These are phyloP conservation scores for Cynocephalus volans DNA, from an alignment of 2,113 vertebrate species.

Conservation along the genomic window DNA sequence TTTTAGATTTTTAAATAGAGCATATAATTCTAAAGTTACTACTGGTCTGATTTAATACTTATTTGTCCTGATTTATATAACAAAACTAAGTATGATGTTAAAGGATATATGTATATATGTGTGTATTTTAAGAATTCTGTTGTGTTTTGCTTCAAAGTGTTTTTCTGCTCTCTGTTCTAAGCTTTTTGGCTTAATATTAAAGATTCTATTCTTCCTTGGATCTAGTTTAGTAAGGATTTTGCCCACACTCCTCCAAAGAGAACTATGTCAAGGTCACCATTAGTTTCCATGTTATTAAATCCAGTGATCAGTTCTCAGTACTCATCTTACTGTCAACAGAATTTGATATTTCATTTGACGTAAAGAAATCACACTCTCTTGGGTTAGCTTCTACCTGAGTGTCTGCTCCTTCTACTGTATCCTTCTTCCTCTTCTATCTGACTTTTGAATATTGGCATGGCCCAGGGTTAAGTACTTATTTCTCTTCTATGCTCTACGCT, in stretches of 20 bases:
- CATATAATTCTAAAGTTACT: neutral
- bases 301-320: neutral
- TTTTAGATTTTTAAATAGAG: neutral
- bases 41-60: neutral
- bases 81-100: neutral
- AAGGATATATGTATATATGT: neutral
- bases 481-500: neutral
- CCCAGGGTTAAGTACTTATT: neutral
- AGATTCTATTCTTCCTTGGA: neutral
- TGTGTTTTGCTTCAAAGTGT: neutral
- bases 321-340: neutral
- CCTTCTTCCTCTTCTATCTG: neutral
- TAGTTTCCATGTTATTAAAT: neutral
- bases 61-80: neutral
- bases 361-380: neutral
- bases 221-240: constrained; percentile 2
- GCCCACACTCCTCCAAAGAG: neutral
- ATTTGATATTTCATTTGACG: neutral
- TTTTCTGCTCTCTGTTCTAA: neutral
- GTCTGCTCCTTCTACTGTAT: neutral
- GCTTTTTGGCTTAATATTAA: neutral
- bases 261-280: rapidly evolving
- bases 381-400: neutral
- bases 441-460: neutral
- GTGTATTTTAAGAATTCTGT: neutral